These are phyloP conservation scores for Heterohyrax brucei DNA, from an alignment of 2,797 vertebrate genomes.

Conservation along the genomic window DNA sequence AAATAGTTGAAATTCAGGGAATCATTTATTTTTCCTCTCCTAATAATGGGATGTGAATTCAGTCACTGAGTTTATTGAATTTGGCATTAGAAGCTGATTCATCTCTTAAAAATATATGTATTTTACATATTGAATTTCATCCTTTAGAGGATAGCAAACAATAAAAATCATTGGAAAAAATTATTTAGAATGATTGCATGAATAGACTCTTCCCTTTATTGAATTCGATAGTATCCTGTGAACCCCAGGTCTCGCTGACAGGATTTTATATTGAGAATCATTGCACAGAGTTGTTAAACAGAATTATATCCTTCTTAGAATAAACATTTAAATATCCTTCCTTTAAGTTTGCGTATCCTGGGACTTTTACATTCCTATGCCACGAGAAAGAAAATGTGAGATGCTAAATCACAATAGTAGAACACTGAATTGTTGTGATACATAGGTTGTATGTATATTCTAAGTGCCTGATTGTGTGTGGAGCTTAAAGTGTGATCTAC, in stretches of 20 bases:
- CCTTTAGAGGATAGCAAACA: slow-evolving; percentile 78
- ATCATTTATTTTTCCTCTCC: slow-evolving; percentile 78
- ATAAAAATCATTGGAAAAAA: slow-evolving; percentile 77
- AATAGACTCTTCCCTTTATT: slow-evolving; percentile 27
- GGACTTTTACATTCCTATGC: background rate
- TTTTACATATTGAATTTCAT: slow-evolving; percentile 86
- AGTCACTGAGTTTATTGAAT: slow-evolving; percentile 82
- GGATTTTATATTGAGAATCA: slow-evolving; percentile 63
- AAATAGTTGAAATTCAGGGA: slow-evolving; percentile 81
- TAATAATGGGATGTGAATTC: slow-evolving; percentile 78
- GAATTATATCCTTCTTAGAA: background rate
- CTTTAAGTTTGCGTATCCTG: background rate
- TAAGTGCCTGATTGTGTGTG: accelerated
- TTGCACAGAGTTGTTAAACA: background rate
- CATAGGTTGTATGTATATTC: too few relatives aligned
- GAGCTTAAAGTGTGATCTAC: background rate
- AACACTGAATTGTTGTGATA: background rate
- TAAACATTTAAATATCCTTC: background rate
- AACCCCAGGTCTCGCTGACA: background rate
- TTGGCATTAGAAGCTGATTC: slow-evolving; percentile 84
- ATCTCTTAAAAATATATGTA: slow-evolving; percentile 75
- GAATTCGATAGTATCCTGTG: slow-evolving; percentile 17
- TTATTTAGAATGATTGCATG: slow-evolving; percentile 30
- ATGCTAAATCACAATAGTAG: background rate
- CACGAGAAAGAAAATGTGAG: background rate